Base-by-base conservation (phyloP, 2,888 invertebrate genomes). In the Maniola hyperantus region DNA sequence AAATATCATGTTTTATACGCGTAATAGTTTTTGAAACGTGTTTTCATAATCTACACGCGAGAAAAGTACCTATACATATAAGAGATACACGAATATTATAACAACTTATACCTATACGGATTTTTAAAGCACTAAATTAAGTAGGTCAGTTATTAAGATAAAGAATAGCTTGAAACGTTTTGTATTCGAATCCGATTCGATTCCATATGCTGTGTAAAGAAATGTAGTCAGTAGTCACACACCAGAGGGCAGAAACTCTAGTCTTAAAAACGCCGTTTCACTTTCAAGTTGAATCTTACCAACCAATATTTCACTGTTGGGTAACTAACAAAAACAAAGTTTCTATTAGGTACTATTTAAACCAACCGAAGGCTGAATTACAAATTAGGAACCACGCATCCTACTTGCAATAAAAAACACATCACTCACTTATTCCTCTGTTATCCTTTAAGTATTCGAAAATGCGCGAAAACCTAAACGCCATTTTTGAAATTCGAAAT, bases 391-490 rank as follows among this genome's bases (percentile, higher is more conserved):
- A 53, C 39, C 53, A 53, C 62, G 15, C 26, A 53, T 62, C 34
- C 48, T 48, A 48, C 11, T 46, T 48, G 46, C 46, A 42, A 65
- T 39, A 59, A 57, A 70, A 55, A 44, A 34, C 65, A 62, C 61
- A 60, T 50, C 65, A 72, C 71, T 72, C 71, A 71, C 71, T 70
- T 54, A 72, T 70, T 53, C 68, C 67, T 50, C 70, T 66, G 64
- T 72, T 67, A 62, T 70, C 71, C 62, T 70, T 71, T 53, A 72
- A 50, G 46, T 65, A 64, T 62, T 71, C 70, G 46, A 70, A 50
- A 62, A 70, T 61, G 34, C 69, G 71, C 50, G 62, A 62, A 65
- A 71, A 66, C 13, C 54, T 68, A 26, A 66, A 68, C 54, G 72
- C 69, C 74, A 74, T 73, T 66, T 71, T 74, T 59, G 59, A 69